Evolutionary conservation across 2,797 vertebrate genomes (phyloP).

Genomic region (Chaetophractus vellerosus): DNA sequence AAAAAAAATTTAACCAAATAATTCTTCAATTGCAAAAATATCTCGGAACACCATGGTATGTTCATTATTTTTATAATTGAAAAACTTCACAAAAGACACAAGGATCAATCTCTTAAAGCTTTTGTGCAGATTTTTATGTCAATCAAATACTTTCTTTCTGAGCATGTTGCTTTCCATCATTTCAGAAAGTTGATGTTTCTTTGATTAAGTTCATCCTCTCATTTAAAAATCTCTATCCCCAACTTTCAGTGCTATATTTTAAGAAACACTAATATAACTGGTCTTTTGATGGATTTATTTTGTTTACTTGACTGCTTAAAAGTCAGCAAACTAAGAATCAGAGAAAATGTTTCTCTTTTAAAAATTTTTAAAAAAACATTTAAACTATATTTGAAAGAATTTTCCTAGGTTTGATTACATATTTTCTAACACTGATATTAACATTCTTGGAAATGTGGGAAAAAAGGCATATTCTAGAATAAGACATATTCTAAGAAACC

Average conservation of each 20-base stretch:
- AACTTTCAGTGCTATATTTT: constrained; percentile 36
- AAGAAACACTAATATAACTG: constrained; percentile 14
- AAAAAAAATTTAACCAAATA: neutral
- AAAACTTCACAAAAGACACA: constrained; percentile 67
- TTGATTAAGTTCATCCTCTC: constrained; percentile 9
- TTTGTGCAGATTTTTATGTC: constrained; percentile 54
- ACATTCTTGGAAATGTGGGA: neutral
- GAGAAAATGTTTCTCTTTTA: neutral
- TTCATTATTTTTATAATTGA: constrained; percentile 63
- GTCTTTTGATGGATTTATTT: constrained; percentile 19
- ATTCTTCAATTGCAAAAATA: constrained; percentile 27
- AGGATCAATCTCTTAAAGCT: constrained; percentile 45
- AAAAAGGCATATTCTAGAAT: neutral
- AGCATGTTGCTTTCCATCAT: constrained; percentile 60
- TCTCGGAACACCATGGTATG: constrained; percentile 36
- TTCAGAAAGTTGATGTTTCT: constrained; percentile 65
- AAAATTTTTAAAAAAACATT: neutral
- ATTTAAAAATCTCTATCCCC: neutral
- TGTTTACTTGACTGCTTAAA: constrained; percentile 57
- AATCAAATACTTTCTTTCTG: constrained; percentile 65
- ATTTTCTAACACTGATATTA: constrained; percentile 8
- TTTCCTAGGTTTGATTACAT: neutral
- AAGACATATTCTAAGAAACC: neutral
- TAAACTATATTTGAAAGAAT: neutral
- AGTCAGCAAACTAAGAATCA: neutral